Evolutionary conservation across 2,797 vertebrate genomes (phyloP).

Genomic region (Chaetodon trifasciatus): DNA sequence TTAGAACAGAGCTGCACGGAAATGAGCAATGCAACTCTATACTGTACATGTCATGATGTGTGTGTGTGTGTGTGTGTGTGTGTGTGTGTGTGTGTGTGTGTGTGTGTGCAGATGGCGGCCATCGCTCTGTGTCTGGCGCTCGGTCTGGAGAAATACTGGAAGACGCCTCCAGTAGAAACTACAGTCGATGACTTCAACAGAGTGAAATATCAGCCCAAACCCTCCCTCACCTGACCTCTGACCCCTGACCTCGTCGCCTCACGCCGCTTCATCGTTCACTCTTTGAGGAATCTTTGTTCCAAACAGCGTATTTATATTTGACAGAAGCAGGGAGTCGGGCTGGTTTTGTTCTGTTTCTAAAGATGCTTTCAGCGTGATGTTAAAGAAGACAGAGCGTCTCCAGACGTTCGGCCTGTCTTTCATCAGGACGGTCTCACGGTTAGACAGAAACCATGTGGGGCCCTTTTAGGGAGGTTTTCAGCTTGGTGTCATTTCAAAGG

Average conservation of each 20-base stretch:
- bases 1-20: too few species aligned
- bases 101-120: slow-evolving; percentile 66
- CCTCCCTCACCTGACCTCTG: slow-evolving; percentile 65
- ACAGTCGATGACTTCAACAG: slow-evolving; percentile 71
- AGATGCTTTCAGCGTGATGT: too few species aligned
- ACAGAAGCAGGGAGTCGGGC: too few species aligned
- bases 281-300: too few species aligned
- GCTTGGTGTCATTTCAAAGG: neutral
- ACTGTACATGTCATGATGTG: too few species aligned
- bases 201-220: slow-evolving; percentile 78
- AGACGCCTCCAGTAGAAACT: slow-evolving; percentile 53
- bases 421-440: neutral
- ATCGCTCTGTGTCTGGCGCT: slow-evolving; percentile 68
- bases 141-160: slow-evolving; percentile 74
- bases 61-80: neutral
- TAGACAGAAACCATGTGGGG: neutral
- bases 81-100: neutral
- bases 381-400: too few species aligned
- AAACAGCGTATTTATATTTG: too few species aligned
- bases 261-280: neutral
- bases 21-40: too few species aligned
- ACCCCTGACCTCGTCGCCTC: neutral
- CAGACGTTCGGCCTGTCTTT: too few species aligned
- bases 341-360: too few species aligned
- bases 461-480: neutral